A percentile compares a stretch with the other conserved stretches of the same genome.
Conservation (phyloP, 2,113 vertebrate species). For the Stomatorhinus ivindoensis region DNA sequence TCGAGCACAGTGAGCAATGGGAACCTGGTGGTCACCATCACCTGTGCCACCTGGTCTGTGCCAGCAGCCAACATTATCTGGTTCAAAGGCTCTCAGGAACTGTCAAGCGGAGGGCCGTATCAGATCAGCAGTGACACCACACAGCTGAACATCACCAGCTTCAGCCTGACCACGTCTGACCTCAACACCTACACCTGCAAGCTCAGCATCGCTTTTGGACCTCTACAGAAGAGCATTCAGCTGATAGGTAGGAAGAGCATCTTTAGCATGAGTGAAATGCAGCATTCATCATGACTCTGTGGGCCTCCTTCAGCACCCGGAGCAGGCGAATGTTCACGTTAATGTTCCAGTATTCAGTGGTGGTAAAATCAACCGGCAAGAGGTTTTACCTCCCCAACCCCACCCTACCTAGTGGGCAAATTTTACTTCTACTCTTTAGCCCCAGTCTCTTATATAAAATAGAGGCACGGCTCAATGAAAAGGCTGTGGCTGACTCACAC, state of each 20-base stretch:
- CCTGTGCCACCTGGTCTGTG: constrained; percentile 39
- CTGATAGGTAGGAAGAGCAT: constrained; percentile 37
- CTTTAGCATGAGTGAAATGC: no score
- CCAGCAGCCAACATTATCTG: constrained; percentile 46
- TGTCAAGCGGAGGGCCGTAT: constrained; percentile 27
- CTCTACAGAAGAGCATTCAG: constrained; percentile 13
- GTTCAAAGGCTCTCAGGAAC: constrained; percentile 31
- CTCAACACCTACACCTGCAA: constrained; percentile 41
- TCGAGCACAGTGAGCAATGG: constrained; percentile 33
- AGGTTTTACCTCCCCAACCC: background rate
- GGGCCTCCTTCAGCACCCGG: background rate
- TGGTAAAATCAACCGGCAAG: background rate
- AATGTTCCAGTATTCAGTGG: no score
- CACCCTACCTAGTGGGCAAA: background rate
- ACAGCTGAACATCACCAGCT: constrained; percentile 31
- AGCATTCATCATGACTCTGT: no score
- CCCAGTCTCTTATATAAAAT: background rate
- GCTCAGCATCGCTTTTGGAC: constrained; percentile 47
- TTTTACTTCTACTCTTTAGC: background rate
- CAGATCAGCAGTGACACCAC: constrained; percentile 45
- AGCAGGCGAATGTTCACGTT: no score
- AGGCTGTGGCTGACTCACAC: background rate
- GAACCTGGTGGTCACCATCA: constrained; percentile 43
- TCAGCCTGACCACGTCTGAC: constrained; percentile 38
- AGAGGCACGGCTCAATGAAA: background rate